Conservation (phyloP, 2,113 vertebrate species). For the Cyrtonyx montezumae region DNA sequence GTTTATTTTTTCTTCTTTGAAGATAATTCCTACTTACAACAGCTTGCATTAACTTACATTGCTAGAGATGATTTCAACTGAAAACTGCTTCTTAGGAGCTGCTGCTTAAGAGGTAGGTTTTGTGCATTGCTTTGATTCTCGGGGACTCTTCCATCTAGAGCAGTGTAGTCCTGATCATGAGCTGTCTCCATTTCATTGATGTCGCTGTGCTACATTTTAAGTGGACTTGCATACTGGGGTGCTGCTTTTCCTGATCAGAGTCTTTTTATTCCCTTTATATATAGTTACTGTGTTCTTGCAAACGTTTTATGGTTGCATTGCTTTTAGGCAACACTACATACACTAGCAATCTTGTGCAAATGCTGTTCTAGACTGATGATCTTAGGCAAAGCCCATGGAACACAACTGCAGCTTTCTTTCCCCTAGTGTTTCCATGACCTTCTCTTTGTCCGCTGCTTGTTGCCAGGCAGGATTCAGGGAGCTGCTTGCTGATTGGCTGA, state of each 20-base stretch:
- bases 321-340: background rate
- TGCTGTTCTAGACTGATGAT: slow-evolving; percentile 67
- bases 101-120: background rate
- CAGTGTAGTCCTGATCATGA: background rate
- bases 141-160: background rate
- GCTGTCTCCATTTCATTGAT: background rate
- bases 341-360: slow-evolving; percentile 1
- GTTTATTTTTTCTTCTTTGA: background rate
- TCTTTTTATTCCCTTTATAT: background rate
- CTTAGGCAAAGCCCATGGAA: slow-evolving; percentile 27
- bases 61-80: background rate
- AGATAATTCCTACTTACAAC: background rate
- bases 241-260: background rate
- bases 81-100: background rate
- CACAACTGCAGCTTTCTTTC: background rate
- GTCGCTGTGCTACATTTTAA: background rate
- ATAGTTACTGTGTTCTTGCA: slow-evolving; percentile 1
- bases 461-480: slow-evolving; percentile 76
- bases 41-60: background rate
- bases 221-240: background rate
- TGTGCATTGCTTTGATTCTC: background rate
- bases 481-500: slow-evolving; percentile 72
- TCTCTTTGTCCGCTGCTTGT: slow-evolving; percentile 70
- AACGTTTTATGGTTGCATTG: background rate
- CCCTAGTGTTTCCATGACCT: slow-evolving; percentile 37